Percentiles rank a stretch among this genome's conserved stretches.
phyloP scores from a whole-genome alignment of 2,797 vertebrate species.

The Gorsachius magnificus region DNA sequence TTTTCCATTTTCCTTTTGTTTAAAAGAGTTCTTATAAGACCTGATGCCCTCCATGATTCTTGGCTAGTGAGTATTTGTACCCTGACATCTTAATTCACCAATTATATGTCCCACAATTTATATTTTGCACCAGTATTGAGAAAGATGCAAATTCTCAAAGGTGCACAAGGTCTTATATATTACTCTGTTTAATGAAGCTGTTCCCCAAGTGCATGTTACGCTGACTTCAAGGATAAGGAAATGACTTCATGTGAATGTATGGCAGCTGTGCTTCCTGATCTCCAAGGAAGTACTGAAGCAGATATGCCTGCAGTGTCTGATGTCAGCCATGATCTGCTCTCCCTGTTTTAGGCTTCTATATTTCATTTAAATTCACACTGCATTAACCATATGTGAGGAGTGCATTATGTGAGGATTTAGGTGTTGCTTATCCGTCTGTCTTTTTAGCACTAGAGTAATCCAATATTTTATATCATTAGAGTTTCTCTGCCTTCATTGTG shows the following conservation, averaged over 20 bases:
- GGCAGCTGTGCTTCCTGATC: not conserved
- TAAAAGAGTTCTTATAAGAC: not conserved
- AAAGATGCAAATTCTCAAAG: not conserved
- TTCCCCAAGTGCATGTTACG: not conserved
- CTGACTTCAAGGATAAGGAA: not conserved
- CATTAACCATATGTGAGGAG: slow-evolving; percentile 15
- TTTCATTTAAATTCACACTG: slow-evolving; percentile 36
- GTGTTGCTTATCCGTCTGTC: not conserved
- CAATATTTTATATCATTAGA: not conserved
- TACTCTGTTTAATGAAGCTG: not conserved
- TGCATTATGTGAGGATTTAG: slow-evolving; percentile 21
- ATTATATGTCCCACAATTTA: not conserved
- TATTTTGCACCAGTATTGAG: not conserved
- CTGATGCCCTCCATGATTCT: not conserved
- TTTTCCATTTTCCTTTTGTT: not conserved
- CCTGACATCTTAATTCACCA: not conserved
- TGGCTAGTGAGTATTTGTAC: not conserved
- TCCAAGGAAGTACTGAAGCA: slow-evolving; percentile 11
- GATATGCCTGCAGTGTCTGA: not conserved
- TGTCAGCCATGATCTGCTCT: not conserved
- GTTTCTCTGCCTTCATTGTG: not conserved
- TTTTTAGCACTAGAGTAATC: not conserved
- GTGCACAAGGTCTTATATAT: not conserved
- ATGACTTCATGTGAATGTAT: not conserved
- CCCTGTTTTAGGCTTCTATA: not conserved